A percentile compares a stretch with the other conserved stretches of the same genome.
phyloP scores from a whole-genome alignment of 30 jellyfish, hydroid and myxozoan genomes.

The Hydra vulgaris region DNA sequence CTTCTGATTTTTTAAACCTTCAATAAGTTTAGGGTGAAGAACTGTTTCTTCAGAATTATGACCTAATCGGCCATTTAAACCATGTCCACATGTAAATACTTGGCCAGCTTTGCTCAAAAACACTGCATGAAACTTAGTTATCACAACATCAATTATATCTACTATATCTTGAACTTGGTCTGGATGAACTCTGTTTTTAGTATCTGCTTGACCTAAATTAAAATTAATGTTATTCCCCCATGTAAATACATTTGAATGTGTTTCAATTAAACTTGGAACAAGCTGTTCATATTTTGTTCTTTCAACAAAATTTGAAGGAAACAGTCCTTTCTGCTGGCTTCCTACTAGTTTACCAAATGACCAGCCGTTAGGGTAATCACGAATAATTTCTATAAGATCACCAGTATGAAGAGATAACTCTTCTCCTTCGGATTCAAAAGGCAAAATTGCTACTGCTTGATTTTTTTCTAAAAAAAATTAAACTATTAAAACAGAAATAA shows the following conservation, averaged over 20 bases:
- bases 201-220: constrained; percentile 53
- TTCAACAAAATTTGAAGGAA: constrained; percentile 57
- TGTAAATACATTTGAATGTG: constrained; percentile 35
- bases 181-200: constrained; percentile 41
- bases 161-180: constrained; percentile 35
- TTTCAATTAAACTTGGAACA: background rate
- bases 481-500: background rate
- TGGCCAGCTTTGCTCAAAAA: constrained; percentile 50
- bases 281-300: constrained; percentile 29
- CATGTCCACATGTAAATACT: constrained; percentile 71
- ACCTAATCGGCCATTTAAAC: constrained; percentile 80
- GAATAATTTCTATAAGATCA: constrained; percentile 43
- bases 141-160: constrained; percentile 38
- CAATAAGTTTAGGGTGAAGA: constrained; percentile 43
- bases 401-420: constrained; percentile 49
- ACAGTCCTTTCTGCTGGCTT: constrained; percentile 40
- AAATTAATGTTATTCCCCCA: constrained; percentile 79
- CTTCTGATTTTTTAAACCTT: constrained; percentile 12
- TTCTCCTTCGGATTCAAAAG: constrained; percentile 51
- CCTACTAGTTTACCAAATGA: constrained; percentile 41
- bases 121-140: constrained; percentile 64
- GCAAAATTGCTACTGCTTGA: constrained; percentile 48
- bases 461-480: too few species aligned
- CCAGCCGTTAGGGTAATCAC: constrained; percentile 57
- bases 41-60: constrained; percentile 64